These are phyloP conservation scores for Phymastichus coffea DNA, from an alignment of 1,140 invertebrate genomes.

Conservation along the genomic window DNA sequence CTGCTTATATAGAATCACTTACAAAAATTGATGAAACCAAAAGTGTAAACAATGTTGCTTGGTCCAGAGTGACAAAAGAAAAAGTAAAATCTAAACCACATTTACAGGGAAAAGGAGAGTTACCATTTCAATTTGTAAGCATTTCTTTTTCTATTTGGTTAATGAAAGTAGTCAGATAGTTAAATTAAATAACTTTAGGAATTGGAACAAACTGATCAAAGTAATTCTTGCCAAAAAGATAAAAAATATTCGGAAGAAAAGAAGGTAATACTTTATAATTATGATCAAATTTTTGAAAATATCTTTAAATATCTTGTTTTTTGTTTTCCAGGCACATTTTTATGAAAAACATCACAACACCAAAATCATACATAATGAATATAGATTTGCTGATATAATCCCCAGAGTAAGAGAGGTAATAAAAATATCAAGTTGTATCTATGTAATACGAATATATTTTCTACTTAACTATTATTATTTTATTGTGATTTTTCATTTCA, in stretches of 20 bases:
- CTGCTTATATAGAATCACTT: not conserved
- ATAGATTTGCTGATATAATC: not conserved
- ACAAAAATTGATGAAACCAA: not conserved
- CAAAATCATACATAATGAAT: no score
- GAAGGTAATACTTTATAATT: not conserved
- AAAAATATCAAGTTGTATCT: no score
- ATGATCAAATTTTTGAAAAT: not conserved
- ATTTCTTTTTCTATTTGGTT: not conserved
- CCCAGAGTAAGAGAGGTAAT: constrained; percentile 1
- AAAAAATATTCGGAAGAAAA: not conserved
- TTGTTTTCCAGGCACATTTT: no score
- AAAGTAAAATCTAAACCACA: not conserved
- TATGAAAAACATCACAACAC: no score
- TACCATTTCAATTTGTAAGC: not conserved
- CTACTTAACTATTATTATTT: not conserved
- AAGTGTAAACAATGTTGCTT: not conserved
- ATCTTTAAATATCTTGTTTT: not conserved
- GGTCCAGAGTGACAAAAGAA: not conserved
- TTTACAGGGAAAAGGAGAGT: not conserved
- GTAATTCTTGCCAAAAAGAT: not conserved
- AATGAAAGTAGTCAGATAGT: no score
- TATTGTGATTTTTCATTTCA: no score
- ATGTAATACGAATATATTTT: not conserved
- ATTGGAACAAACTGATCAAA: no score
- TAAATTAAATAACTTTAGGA: no score